A percentile compares a stretch with the other conserved stretches of the same genome.
Evolutionary conservation across 2,113 vertebrate species (phyloP).

Genomic region (Anguilla rostrata): DNA sequence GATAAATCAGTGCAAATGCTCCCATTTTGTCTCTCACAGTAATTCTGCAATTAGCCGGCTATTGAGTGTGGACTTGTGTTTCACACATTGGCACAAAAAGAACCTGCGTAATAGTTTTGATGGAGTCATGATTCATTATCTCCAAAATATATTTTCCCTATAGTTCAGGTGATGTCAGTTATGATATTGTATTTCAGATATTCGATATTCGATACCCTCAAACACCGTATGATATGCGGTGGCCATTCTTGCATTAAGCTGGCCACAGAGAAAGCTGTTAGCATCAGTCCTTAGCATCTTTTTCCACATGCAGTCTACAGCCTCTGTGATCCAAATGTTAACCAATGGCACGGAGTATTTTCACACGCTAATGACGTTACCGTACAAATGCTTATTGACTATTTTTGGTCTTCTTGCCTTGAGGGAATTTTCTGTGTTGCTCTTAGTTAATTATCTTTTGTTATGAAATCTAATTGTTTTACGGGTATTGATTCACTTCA

Average conservation of each 20-base stretch:
- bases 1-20: too few relatives aligned
- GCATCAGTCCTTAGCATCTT: neutral
- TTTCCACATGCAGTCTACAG: neutral
- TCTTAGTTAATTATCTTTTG: neutral
- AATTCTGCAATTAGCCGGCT: too few relatives aligned
- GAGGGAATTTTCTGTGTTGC: slow-evolving; percentile 3
- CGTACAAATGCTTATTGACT: neutral
- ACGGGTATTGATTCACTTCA: neutral
- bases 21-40: too few relatives aligned
- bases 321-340: neutral
- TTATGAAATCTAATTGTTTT: slow-evolving; percentile 11
- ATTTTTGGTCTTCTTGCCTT: neutral
- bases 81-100: too few relatives aligned
- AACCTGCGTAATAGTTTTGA: too few relatives aligned
- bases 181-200: too few relatives aligned
- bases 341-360: neutral
- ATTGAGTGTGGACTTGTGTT: too few relatives aligned
- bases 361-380: neutral
- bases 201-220: too few relatives aligned
- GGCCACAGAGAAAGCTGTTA: neutral
- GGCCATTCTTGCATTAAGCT: neutral
- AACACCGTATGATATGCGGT: too few relatives aligned
- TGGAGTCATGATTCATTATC: too few relatives aligned
- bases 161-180: too few relatives aligned
- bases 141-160: too few relatives aligned